These are phyloP conservation scores for Crematogaster levior DNA, from an alignment of 2,888 invertebrate species.

Conservation along the genomic window DNA sequence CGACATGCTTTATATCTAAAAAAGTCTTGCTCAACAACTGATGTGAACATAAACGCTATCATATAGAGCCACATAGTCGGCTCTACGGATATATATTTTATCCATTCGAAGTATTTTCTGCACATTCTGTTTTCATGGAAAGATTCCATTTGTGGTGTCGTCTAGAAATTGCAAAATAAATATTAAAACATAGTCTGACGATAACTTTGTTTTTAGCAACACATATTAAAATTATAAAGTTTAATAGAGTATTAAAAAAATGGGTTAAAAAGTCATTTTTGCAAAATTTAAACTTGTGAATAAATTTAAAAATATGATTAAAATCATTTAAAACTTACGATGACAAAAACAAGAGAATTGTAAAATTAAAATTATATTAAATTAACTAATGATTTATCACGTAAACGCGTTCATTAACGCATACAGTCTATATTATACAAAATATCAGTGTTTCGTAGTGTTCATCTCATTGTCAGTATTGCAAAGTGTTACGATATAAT, in stretches of 20 bases:
- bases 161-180: neutral
- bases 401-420: neutral
- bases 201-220: neutral
- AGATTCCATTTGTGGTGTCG: neutral
- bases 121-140: neutral
- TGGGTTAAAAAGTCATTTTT: neutral
- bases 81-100: conserved; percentile 90
- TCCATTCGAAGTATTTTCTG: conserved; percentile 71
- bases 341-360: neutral
- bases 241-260: neutral
- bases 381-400: neutral
- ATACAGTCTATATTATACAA: neutral
- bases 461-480: neutral
- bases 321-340: neutral
- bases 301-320: neutral
- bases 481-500: neutral
- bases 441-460: neutral
- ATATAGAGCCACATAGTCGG: conserved; percentile 95
- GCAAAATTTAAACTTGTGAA: neutral
- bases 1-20: conserved; percentile 92
- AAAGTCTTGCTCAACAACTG: conserved; percentile 92
- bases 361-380: neutral
- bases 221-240: neutral
- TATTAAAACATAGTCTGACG: neutral
- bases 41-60: conserved; percentile 94